phyloP scores from a whole-genome alignment of 2,113 vertebrate genomes.

The Rousettus leschenaultii region DNA sequence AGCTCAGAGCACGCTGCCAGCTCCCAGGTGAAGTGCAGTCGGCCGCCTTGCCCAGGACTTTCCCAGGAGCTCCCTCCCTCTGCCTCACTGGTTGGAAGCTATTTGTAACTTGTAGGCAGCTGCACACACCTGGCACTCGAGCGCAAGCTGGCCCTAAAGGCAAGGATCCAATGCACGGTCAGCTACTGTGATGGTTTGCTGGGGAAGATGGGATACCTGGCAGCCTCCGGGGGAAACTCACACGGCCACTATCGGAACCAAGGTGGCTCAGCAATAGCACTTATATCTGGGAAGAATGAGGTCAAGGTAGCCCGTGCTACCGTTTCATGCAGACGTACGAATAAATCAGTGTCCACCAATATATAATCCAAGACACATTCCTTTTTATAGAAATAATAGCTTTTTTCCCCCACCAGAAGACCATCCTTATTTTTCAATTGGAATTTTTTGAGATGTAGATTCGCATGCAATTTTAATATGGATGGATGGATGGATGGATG shows the following conservation, averaged over 20 bases:
- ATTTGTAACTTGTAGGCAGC: background rate
- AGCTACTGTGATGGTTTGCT: accelerated
- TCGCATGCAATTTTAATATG: background rate
- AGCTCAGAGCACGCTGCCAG: accelerated
- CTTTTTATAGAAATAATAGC: background rate
- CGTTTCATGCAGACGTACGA: background rate
- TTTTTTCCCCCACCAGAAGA: background rate
- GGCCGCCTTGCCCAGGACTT: background rate
- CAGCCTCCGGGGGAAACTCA: background rate
- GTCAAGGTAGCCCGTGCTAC: background rate
- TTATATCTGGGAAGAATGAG: background rate
- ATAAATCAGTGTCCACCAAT: background rate
- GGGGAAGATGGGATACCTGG: background rate
- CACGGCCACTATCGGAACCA: background rate
- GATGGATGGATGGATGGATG: background rate
- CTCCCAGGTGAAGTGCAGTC: background rate
- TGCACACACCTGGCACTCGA: background rate
- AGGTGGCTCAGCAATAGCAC: background rate
- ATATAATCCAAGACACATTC: background rate
- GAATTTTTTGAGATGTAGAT: background rate
- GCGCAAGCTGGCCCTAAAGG: background rate
- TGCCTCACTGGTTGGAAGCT: background rate
- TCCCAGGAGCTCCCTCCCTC: no score
- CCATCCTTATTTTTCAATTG: background rate
- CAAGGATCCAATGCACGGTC: background rate